phyloP scores from a whole-genome alignment of 2,888 invertebrate genomes.

The Tinea trinotella region DNA sequence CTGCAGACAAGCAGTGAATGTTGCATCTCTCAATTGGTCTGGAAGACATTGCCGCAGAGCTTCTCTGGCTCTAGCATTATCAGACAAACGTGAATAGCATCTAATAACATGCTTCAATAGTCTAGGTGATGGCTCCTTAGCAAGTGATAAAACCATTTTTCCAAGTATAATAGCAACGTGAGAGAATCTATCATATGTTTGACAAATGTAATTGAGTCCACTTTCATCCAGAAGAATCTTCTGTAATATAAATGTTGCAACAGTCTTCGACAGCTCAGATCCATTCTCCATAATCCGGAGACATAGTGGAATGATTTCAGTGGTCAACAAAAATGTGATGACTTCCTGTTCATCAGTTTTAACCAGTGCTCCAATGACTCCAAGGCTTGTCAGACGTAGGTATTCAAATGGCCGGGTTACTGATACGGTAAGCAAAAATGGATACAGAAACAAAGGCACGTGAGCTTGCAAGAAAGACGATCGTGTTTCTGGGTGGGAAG shows the following conservation, averaged over 20 bases:
- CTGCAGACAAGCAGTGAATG: conserved; percentile 92
- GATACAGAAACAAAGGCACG: conserved; percentile 97
- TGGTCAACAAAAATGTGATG: conserved; percentile 97
- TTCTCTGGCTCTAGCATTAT: conserved; percentile 97
- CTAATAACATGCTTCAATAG: conserved; percentile 98
- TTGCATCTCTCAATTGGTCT: conserved; percentile 95
- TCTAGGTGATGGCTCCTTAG: conserved; percentile 96
- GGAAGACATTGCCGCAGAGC: conserved; percentile 97
- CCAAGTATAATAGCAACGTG: conserved; percentile 99
- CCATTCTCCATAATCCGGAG: conserved; percentile 99
- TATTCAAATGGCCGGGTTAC: conserved; percentile 99
- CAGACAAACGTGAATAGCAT: conserved; percentile 96
- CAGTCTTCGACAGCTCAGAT: conserved; percentile 98
- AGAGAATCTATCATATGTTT: conserved; percentile 99
- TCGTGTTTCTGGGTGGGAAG: conserved; percentile 98
- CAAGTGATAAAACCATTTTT: conserved; percentile 98
- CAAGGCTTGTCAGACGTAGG: conserved; percentile 96
- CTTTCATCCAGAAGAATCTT: conserved; percentile 98
- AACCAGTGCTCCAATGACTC: conserved; percentile 98
- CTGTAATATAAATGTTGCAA: conserved; percentile 98
- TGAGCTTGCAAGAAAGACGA: conserved; percentile 97
- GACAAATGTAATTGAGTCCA: conserved; percentile 97
- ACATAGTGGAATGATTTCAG: conserved; percentile 99
- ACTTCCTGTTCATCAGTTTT: conserved; percentile 99
- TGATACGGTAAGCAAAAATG: conserved; percentile 98